A percentile compares a stretch with the other conserved stretches of the same genome.
Conservation (phyloP, 1,140 invertebrate genomes). For the Maniola jurtina region DNA sequence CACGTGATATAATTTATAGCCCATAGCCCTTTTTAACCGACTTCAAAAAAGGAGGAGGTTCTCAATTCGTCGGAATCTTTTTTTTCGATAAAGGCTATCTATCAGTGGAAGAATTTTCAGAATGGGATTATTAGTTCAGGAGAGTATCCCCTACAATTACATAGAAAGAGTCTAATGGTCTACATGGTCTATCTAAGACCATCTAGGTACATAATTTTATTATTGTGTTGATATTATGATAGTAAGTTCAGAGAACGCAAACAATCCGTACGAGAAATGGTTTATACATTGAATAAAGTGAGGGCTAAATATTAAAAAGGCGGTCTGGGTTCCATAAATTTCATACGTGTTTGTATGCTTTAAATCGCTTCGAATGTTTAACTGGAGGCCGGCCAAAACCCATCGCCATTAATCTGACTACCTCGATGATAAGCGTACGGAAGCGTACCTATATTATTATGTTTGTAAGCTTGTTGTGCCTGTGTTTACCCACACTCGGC, state of each 20-base stretch:
- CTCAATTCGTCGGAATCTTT: no score
- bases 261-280: constrained; percentile 40
- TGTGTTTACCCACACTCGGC: background rate
- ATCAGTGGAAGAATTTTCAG: no score
- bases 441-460: constrained; percentile 14
- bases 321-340: constrained; percentile 56
- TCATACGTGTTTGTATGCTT: constrained; percentile 53
- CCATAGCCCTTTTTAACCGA: no score
- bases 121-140: no score
- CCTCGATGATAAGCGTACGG: constrained; percentile 28
- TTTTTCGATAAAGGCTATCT: no score
- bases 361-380: constrained; percentile 63
- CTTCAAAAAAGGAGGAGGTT: no score
- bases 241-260: constrained; percentile 42
- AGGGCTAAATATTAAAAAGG: constrained; percentile 58
- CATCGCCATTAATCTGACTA: constrained; percentile 42
- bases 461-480: constrained; percentile 16
- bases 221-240: background rate
- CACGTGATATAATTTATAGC: no score
- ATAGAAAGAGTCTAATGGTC: no score
- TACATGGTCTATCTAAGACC: background rate
- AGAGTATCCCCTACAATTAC: no score
- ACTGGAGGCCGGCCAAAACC: constrained; percentile 62
- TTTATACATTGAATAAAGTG: constrained; percentile 52
- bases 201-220: background rate